A percentile compares a stretch with the other conserved stretches of the same genome.
phyloP scores from a whole-genome alignment of 2,113 vertebrate species.

The Azemiops feae region DNA sequence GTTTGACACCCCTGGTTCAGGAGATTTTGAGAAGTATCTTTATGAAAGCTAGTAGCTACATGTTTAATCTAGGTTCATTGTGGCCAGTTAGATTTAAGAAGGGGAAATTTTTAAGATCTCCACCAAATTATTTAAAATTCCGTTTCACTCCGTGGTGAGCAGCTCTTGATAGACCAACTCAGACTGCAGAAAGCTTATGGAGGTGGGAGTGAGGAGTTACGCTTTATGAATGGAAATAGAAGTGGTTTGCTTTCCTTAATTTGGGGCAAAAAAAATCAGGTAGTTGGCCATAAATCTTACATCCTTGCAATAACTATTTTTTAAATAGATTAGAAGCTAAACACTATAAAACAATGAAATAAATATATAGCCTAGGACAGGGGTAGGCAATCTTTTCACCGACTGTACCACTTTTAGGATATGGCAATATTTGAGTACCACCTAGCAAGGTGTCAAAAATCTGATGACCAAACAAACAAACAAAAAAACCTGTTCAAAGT shows the following conservation, averaged over 20 bases:
- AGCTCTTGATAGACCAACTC: not conserved
- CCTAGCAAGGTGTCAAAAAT: no score
- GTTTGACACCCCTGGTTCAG: no score
- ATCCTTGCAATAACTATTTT: not conserved
- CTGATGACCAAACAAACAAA: no score
- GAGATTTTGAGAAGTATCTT: not conserved
- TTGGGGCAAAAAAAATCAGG: not conserved
- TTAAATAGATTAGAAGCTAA: not conserved
- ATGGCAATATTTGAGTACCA: no score
- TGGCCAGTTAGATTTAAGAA: not conserved
- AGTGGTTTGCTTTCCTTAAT: not conserved
- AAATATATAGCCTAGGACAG: not conserved
- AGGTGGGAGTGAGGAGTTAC: not conserved
- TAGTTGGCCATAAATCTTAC: not conserved
- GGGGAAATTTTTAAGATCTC: not conserved
- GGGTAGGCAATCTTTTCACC: no score
- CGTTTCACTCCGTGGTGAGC: not conserved
- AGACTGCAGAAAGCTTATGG: not conserved
- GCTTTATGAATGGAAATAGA: not conserved
- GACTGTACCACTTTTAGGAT: no score
- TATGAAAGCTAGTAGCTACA: not conserved
- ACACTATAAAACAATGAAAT: not conserved
- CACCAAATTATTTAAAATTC: not conserved
- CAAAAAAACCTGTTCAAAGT: no score
- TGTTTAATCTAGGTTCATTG: not conserved